Evolutionary conservation across 2,113 vertebrate genomes (phyloP), one percentile per base, ranked within the genome.

Genomic region (Otis tarda): DNA sequence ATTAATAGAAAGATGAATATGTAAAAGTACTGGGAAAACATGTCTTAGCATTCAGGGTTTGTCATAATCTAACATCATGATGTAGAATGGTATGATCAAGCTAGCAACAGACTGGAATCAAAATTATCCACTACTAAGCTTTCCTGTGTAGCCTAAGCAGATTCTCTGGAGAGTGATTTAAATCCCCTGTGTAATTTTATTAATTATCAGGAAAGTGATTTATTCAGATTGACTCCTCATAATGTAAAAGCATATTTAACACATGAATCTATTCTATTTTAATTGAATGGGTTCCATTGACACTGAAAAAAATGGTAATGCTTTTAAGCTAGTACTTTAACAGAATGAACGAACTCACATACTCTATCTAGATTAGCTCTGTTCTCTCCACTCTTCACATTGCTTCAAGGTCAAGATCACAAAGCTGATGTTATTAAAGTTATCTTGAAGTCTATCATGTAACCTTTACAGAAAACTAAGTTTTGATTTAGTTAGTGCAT

Each of bases 1-100:
- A 94, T 88, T 81, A 94, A 81, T 57, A 87, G 27, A 27, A 73
- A 84, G 20, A 88, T 83, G 4, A 96, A 91, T 92, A 94, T 84
- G 82, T 83, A 47, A 75, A 74, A 81, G 22, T 18, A 89, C 25
- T 49, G 59, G 74, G 39, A 93, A 87, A 84, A 59, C 14, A 63
- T 6, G 9, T 56, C 39, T 90, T 80, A 15, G n/a, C 53, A 82
- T 69, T 73, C 74, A 75, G 50, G 20, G n/a, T 41, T 71, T 53
- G 39, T 94, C 33, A 90, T 39, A 87, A n/a, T 12, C 52, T 37
- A 76, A 73, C 37, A n/a, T 64, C 2, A 6, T 53, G 45, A 74
- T 70, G 31, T 24, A 79, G 35, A 82, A 82, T 5, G 5, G 20
- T 53, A 78, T 13, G 49, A 87, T 39, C 59, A 83, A 78, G 37